These are phyloP conservation scores for Orthosia cruda DNA, from an alignment of 2,888 invertebrate species.

Conservation along the genomic window DNA sequence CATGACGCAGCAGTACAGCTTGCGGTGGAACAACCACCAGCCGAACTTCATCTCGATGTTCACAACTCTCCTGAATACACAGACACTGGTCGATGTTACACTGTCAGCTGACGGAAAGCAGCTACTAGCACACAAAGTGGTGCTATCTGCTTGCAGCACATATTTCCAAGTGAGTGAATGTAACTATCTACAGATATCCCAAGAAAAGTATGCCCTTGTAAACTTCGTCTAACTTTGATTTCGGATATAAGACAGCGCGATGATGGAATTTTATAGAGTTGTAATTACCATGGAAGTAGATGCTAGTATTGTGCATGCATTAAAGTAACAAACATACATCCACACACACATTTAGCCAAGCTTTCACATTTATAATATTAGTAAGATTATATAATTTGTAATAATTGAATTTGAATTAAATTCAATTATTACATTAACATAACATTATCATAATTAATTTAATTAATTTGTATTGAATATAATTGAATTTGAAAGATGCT, in stretches of 20 bases:
- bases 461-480: no score
- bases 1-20: constrained; percentile 95
- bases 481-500: no score
- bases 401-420: no score
- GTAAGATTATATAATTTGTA: no score
- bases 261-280: no score
- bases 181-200: constrained; percentile 12
- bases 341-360: no score
- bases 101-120: constrained; percentile 97
- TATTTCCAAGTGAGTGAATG: constrained; percentile 95
- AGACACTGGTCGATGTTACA: constrained; percentile 97
- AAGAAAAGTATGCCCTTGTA: neutral
- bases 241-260: neutral
- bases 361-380: no score
- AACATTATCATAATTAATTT: no score
- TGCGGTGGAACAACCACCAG: constrained; percentile 98
- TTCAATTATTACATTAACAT: no score
- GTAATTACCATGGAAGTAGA: no score
- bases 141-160: constrained; percentile 97
- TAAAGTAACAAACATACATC: no score
- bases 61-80: constrained; percentile 95
- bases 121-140: constrained; percentile 97
- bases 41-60: constrained; percentile 98
- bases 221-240: neutral
- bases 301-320: no score